A percentile compares a stretch with the other conserved stretches of the same genome.
Evolutionary conservation across 2,888 invertebrate species (phyloP).

Genomic region (Drosophila hawaiiensis): DNA sequence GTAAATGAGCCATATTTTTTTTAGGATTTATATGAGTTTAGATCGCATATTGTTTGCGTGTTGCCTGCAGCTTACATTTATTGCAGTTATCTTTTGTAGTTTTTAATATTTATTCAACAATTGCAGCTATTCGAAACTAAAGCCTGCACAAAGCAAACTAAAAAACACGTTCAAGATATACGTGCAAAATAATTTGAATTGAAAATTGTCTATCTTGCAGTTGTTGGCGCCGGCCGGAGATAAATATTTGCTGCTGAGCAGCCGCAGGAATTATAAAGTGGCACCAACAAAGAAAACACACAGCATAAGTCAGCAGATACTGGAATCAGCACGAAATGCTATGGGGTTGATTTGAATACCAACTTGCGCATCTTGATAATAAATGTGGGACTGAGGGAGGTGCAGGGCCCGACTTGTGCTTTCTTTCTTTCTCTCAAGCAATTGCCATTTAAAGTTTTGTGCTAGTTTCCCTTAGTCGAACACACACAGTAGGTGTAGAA

Average conservation of each 20-base stretch:
- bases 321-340: constrained; percentile 2
- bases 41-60: constrained; percentile 66
- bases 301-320: constrained; percentile 34
- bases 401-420: not conserved
- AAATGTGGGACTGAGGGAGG: not conserved
- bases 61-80: constrained; percentile 64
- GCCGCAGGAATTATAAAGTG: constrained; percentile 28
- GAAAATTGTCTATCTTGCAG: constrained; percentile 63
- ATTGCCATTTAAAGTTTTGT: not conserved
- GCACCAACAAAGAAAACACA: constrained; percentile 19
- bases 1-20: constrained; percentile 18
- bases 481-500: not conserved
- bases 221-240: constrained; percentile 57
- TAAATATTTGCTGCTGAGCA: constrained; percentile 45
- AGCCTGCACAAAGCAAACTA: constrained; percentile 3
- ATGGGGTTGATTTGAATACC: constrained; percentile 18
- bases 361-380: constrained; percentile 17
- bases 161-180: constrained; percentile 44
- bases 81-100: constrained; percentile 35
- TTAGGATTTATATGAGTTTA: constrained; percentile 60
- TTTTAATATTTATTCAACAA: constrained; percentile 44
- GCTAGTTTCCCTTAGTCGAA: not conserved
- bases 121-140: constrained; percentile 15
- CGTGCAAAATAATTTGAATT: constrained; percentile 70
- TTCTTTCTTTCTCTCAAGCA: not conserved